A percentile compares a stretch with the other conserved stretches of the same genome.
Conservation (phyloP, 2,888 invertebrate species). For the Campopleginae sp. region DNA sequence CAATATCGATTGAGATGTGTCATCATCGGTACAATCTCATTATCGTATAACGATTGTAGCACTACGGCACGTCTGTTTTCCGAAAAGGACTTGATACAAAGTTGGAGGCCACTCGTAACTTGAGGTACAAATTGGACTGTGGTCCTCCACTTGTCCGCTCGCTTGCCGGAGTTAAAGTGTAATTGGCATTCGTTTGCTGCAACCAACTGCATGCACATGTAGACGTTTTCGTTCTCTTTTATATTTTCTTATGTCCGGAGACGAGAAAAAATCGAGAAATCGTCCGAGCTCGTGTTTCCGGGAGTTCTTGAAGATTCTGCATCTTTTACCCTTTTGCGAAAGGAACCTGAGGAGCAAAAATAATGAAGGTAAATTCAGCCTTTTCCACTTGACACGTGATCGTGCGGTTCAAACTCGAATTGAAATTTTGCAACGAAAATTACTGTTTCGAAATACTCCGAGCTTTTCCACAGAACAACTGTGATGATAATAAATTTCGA, state of each 20-base stretch:
- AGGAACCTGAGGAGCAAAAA: neutral
- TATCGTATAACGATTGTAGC: constrained; percentile 74
- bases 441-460: neutral
- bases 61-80: constrained; percentile 76
- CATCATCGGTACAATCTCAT: constrained; percentile 73
- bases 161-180: constrained; percentile 78
- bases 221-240: neutral
- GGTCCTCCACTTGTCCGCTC: constrained; percentile 51
- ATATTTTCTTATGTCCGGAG: neutral
- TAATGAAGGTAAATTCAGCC: neutral
- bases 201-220: neutral
- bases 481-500: neutral
- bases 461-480: neutral
- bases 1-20: constrained; percentile 38
- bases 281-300: neutral
- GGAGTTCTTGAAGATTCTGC: neutral
- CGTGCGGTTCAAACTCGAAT: neutral
- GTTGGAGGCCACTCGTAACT: constrained; percentile 81
- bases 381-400: constrained; percentile 5
- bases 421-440: neutral
- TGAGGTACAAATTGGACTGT: constrained; percentile 81
- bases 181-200: constrained; percentile 81
- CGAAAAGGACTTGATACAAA: constrained; percentile 78
- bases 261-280: neutral
- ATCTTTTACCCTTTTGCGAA: neutral